Evolutionary conservation across 2,113 vertebrate species (phyloP), one percentile per base, ranked within the genome.

Genomic region (Pithys albifrons): DNA sequence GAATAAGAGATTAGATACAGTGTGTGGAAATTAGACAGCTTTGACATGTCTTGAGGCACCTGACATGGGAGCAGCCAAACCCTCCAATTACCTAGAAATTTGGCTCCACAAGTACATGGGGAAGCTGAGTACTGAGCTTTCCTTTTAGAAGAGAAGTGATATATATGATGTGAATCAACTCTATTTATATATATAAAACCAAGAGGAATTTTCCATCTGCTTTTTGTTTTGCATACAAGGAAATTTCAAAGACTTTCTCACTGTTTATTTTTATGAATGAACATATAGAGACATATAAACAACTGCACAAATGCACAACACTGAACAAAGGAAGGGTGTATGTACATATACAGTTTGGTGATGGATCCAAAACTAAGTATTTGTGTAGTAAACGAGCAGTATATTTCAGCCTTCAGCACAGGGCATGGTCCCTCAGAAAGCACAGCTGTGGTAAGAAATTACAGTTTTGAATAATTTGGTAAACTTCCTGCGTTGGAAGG

Each of bases 181-280:
- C 20, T 67, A 81, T 93, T 89, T 96, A 31, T 91, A 29, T 61
- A 41, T 15, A 41, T 48, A 72, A 65, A 73, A 84, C 23, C 45
- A 14, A 15, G 25, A 82, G 4, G 86, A 31, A 25, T 18, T 59
- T 86, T 88, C 91, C 83, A 92, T 93, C 80, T 95, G 91, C 35
- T 71, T 97, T 95, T 89, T 93, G 57, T 86, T 89, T 93, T 80
- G 52, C 46, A 67, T 39, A 51, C 45, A 61, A 79, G 70, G 59
- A 71, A 81, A 52, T 65, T 89, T 95, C 89, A 91, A 92, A 95
- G 45, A 25, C 10, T 91, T 84, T 17, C 35, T 84, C 43, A 19
- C 43, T 92, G 39, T 95, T 92, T 93, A 64, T 88, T 96, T 96
- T 92, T 78, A 22, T 67, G 81, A 92, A 57, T 8, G 22, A 67